These are phyloP conservation scores for Agrotis clavis DNA, from an alignment of 2,888 invertebrate genomes.

Conservation along the genomic window DNA sequence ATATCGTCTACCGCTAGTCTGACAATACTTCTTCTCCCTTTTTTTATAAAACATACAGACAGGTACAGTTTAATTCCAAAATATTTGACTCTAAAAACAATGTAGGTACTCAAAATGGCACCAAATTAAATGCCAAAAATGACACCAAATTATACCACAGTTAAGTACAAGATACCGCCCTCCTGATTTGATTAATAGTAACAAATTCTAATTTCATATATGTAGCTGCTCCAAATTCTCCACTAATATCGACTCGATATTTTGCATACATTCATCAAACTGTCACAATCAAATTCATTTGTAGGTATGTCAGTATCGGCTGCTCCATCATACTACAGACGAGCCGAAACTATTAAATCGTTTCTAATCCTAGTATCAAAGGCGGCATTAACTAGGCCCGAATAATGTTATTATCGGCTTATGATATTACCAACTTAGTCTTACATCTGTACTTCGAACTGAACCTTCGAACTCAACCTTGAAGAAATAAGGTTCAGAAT, in stretches of 20 bases:
- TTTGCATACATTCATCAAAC: conserved; percentile 55
- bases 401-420: conserved; percentile 84
- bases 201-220: conserved; percentile 5
- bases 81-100: too few species aligned
- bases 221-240: background rate
- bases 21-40: too few species aligned
- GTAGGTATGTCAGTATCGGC: conserved; percentile 40
- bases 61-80: too few species aligned
- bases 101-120: too few species aligned
- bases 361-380: conserved; percentile 71
- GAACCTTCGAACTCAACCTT: conserved; percentile 8
- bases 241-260: conserved; percentile 20
- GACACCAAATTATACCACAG: too few species aligned
- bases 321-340: conserved; percentile 54
- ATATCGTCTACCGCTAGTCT: too few species aligned
- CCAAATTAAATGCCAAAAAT: too few species aligned
- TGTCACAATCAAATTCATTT: conserved; percentile 47
- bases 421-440: conserved; percentile 64
- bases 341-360: conserved; percentile 57
- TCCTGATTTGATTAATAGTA: conserved; percentile 20
- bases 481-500: conserved; percentile 56
- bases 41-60: too few species aligned
- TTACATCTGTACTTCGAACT: conserved; percentile 2
- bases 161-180: background rate
- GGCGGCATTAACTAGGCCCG: conserved; percentile 80